Base-by-base conservation (phyloP, 1,140 invertebrate genomes). In the Nomia melanderi region DNA sequence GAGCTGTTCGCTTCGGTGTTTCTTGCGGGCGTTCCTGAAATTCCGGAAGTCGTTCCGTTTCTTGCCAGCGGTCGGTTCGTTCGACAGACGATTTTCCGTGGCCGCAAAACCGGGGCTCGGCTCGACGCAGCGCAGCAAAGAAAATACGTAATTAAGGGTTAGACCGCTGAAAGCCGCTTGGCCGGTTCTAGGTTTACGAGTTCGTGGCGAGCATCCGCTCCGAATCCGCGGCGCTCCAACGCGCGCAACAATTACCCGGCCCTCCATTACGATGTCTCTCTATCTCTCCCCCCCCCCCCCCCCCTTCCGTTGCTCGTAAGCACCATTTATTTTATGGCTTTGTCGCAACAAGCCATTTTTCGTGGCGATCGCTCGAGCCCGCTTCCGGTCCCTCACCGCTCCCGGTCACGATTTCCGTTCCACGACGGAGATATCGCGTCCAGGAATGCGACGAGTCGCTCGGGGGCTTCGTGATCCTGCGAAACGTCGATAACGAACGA, bases 401-500 rank as follows among this genome's bases (percentile, higher is more conserved):
- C 47, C 11, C n/a, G 27, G 63, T 76, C 57, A 47, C 64, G 64
- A 76, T 53, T 76, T 64, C 54, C 29, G 67, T 41, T 53, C 36
- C 25, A 20, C 60, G 23, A 66, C 14, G 33, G 44, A 54, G 69
- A 79, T 54, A 54, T 78, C 56, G 44, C 69, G 50, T 23, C 41
- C n/a, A 23, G 63, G 23, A 79, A 73, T 81, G 60, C 47, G 44
- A 17, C 41, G 64, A 78, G 56, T 54, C 33, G n/a, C 23, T 65
- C 56, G 12, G 25, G 47, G n/a, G 25, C 41, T 53, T 41, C 62
- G 47, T 29, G 36, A 66, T 79, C 14, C 47, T 36, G n/a, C 33
- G 56, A 62, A 78, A 72, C 44, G 50, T 80, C 60, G 78, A 80
- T 80, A 78, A 78, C 23, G 60, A 72, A 77, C 56, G 50, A 64